Percentiles rank a stretch among this genome's conserved stretches.
Conservation (phyloP, 2,888 invertebrate species). For the Mechanitis messenoides region DNA sequence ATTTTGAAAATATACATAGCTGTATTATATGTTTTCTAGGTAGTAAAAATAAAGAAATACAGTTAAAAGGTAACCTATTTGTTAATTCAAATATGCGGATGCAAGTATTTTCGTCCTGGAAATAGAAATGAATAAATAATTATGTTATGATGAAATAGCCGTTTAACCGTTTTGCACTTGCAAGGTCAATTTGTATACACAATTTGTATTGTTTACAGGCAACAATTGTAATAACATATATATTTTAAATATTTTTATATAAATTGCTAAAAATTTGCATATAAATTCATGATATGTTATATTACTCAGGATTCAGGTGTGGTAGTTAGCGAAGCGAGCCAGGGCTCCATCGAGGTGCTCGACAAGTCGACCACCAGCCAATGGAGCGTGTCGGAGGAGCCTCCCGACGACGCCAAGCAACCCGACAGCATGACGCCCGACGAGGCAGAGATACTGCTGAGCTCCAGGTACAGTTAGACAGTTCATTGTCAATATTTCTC, state of each 20-base stretch:
- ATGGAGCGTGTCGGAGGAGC: conserved; percentile 73
- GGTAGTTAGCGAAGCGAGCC: conserved; percentile 72
- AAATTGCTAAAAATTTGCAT: too few relatives aligned
- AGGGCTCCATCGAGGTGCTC: conserved; percentile 75
- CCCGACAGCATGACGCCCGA: conserved; percentile 85
- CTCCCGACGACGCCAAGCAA: conserved; percentile 60
- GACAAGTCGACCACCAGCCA: conserved; percentile 76
- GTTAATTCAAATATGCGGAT: conserved; percentile 19
- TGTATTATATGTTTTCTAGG: too few relatives aligned
- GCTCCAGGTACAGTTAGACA: conserved; percentile 80
- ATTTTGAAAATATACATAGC: too few relatives aligned
- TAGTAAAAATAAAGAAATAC: too few relatives aligned
- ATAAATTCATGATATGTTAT: too few relatives aligned
- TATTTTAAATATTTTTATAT: not conserved
- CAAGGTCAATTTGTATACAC: conserved; percentile 8
- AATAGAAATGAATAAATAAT: conserved; percentile 12
- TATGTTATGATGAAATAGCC: conserved; percentile 10
- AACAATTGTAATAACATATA: not conserved
- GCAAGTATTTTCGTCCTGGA: conserved; percentile 22
- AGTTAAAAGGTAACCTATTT: conserved; percentile 1
- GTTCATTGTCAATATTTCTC: too few relatives aligned
- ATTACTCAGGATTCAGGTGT: conserved; percentile 66
- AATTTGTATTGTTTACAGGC: not conserved
- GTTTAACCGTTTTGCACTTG: conserved; percentile 11
- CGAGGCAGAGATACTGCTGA: conserved; percentile 91